Evolutionary conservation across 1,140 invertebrate species (phyloP), one percentile per base, ranked within the genome.

Genomic region (Argopecten irradians): DNA sequence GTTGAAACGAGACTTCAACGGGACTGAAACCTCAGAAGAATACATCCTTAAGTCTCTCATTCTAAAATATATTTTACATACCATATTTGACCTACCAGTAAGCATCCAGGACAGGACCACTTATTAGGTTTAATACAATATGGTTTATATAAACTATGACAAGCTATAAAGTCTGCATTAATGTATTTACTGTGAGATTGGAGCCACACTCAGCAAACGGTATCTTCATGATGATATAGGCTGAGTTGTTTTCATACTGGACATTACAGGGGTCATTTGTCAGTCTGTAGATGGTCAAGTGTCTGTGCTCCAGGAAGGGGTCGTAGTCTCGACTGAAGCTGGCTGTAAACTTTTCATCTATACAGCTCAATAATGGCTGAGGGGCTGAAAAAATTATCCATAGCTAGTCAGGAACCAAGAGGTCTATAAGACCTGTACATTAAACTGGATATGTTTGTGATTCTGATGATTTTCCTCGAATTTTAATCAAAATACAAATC

Each of bases 341-440:
- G 22, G 93, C 93, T 7, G 89, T 90, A 33, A 94, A 90, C n/a
- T 86, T 33, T 7, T 88, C 91, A 7, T 91, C 82, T 1, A 87
- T n/a, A 87, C 93, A 94, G 43, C 87, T 55, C 22, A 94, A 39
- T 14, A 86, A 36, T n/a, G 93, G 93, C 0, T 87, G 39, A 1
- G 93, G 93, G 19, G 89, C 93, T 94, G 89, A 71, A 71, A 71
- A n/a, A n/a, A n/a, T n/a, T n/a, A n/a, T n/a, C n/a, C n/a, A n/a
- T n/a, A n/a, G n/a, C n/a, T n/a, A n/a, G n/a, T n/a, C n/a, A n/a
- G n/a, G n/a, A n/a, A n/a, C n/a, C n/a, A n/a, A n/a, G n/a, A n/a
- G n/a, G n/a, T n/a, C n/a, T n/a, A n/a, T n/a, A n/a, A n/a, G n/a
- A n/a, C n/a, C n/a, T n/a, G n/a, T n/a, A n/a, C n/a, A n/a, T n/a